A percentile compares a stretch with the other conserved stretches of the same genome.
Evolutionary conservation across 2,888 invertebrate genomes (phyloP).

Genomic region (Troides helena): DNA sequence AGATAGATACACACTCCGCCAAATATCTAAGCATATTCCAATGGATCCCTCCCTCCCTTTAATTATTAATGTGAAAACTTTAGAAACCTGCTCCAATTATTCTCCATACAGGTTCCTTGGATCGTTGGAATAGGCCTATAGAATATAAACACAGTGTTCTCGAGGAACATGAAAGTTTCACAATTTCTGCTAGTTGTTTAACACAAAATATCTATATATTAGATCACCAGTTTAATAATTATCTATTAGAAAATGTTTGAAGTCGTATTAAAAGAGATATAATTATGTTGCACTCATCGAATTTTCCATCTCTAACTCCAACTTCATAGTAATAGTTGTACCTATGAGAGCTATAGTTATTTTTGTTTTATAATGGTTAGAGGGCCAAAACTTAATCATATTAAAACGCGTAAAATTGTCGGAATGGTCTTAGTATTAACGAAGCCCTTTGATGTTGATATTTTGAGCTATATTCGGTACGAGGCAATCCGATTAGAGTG

Average conservation of each 20-base stretch:
- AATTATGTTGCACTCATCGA: too few species aligned
- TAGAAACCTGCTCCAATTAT: slow-evolving; percentile 38
- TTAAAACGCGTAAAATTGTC: slow-evolving; percentile 9
- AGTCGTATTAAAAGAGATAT: too few species aligned
- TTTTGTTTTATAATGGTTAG: too few species aligned
- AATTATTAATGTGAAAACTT: slow-evolving; percentile 67
- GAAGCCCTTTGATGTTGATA: slow-evolving; percentile 42
- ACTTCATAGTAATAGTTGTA: too few species aligned
- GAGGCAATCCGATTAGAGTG: slow-evolving; percentile 57
- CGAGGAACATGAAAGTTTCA: not conserved
- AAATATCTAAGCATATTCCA: slow-evolving; percentile 55
- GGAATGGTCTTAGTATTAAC: slow-evolving; percentile 18
- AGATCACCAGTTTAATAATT: too few species aligned
- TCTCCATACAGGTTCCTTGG: slow-evolving; percentile 14
- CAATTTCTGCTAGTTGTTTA: not conserved
- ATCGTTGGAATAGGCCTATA: slow-evolving; percentile 4
- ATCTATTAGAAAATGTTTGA: too few species aligned
- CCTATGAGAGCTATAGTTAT: too few species aligned
- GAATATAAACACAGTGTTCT: slow-evolving; percentile 5
- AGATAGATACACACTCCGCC: slow-evolving; percentile 46
- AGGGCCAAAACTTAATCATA: slow-evolving; percentile 1
- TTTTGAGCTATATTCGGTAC: slow-evolving; percentile 51
- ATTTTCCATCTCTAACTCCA: too few species aligned
- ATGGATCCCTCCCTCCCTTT: slow-evolving; percentile 52
- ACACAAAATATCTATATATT: not conserved